Percentiles rank a stretch among this genome's conserved stretches.
These are phyloP conservation scores for Pachyrhynchus sulphureomaculatus DNA, from an alignment of 1,140 invertebrate species.

Conservation along the genomic window DNA sequence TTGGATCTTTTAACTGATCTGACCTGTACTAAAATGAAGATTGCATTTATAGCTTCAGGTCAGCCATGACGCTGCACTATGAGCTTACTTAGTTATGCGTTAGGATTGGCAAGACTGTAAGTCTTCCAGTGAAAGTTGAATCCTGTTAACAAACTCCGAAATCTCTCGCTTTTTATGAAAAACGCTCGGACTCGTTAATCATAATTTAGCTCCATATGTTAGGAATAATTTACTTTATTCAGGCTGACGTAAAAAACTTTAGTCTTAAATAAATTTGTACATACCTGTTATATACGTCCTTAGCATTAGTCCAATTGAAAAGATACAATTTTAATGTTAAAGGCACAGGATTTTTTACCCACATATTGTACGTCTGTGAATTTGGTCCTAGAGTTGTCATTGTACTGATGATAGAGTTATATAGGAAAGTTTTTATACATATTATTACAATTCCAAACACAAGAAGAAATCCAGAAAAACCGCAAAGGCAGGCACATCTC, in stretches of 20 bases:
- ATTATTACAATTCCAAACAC: conserved; percentile 31
- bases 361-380: conserved; percentile 23
- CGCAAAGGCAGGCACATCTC: conserved; percentile 7
- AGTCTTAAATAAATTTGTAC: neutral
- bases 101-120: too few relatives aligned
- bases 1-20: too few relatives aligned
- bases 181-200: too few relatives aligned
- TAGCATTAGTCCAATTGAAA: conserved; percentile 81
- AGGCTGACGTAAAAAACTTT: neutral
- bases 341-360: conserved; percentile 37
- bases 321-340: conserved; percentile 66
- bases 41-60: too few relatives aligned
- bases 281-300: conserved; percentile 54
- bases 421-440: conserved; percentile 26
- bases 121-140: too few relatives aligned
- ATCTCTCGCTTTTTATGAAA: too few relatives aligned
- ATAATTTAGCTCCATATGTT: neutral
- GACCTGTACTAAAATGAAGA: too few relatives aligned
- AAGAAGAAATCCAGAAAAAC: conserved; percentile 24
- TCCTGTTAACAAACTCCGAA: too few relatives aligned
- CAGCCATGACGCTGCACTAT: too few relatives aligned
- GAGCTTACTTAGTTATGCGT: too few relatives aligned
- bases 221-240: neutral
- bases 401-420: conserved; percentile 29
- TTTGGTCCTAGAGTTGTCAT: conserved; percentile 24